phyloP scores from a whole-genome alignment of 1,140 invertebrate genomes.

The Pogonognathellus flavescens region DNA sequence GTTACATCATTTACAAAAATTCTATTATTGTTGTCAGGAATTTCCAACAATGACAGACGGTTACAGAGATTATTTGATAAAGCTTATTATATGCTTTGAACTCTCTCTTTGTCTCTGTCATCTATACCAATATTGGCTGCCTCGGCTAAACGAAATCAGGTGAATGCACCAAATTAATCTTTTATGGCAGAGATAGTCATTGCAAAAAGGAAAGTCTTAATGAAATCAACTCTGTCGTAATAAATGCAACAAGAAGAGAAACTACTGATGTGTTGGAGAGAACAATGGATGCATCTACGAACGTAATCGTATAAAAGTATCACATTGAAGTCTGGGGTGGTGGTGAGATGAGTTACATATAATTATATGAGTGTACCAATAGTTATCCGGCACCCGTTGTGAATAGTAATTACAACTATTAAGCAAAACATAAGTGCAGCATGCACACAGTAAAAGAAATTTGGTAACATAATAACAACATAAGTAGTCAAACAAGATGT shows the following conservation, averaged over 20 bases:
- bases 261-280: not conserved
- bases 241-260: conserved; percentile 20
- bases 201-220: conserved; percentile 13
- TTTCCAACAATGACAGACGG: too few relatives aligned
- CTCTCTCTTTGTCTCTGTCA: not conserved
- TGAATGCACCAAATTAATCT: conserved; percentile 7
- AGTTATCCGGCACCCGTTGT: too few relatives aligned
- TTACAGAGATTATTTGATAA: too few relatives aligned
- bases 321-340: not conserved
- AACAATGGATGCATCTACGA: not conserved
- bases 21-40: too few relatives aligned
- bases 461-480: not conserved
- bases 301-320: conserved; percentile 6
- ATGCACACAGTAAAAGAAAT: too few relatives aligned
- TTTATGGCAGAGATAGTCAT: not conserved
- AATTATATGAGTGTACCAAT: too few relatives aligned
- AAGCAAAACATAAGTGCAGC: too few relatives aligned
- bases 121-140: too few relatives aligned
- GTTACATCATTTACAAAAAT: too few relatives aligned
- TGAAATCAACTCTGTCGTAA: conserved; percentile 1
- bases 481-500: conserved; percentile 30
- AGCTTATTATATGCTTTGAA: not conserved
- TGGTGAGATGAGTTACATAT: not conserved
- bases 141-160: not conserved
- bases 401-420: too few relatives aligned